A percentile compares a stretch with the other conserved stretches of the same genome.
phyloP scores from a whole-genome alignment of 2,888 invertebrate species.

The Adelognathus sp. region DNA sequence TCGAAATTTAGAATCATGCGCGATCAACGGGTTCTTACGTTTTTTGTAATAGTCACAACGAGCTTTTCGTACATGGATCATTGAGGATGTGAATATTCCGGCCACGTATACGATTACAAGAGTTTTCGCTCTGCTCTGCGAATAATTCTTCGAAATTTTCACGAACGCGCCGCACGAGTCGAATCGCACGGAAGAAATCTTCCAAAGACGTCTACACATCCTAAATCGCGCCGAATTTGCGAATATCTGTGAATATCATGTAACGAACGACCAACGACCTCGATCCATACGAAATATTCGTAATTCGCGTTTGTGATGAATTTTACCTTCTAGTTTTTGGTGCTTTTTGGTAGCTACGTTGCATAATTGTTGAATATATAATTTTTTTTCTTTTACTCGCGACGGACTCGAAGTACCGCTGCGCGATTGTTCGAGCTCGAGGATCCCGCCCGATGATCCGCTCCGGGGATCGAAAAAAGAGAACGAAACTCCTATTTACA shows the following conservation, averaged over 20 bases:
- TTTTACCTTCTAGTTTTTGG: conserved; percentile 57
- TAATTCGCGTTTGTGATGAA: conserved; percentile 53
- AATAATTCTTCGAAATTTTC: conserved; percentile 4
- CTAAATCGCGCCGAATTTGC: not conserved
- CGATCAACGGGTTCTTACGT: not conserved
- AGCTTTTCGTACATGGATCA: conserved; percentile 12
- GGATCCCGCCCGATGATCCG: conserved; percentile 39
- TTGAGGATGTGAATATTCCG: conserved; percentile 50
- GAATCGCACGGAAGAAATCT: conserved; percentile 1
- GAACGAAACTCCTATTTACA: conserved; percentile 52
- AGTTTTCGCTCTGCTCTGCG: conserved; percentile 22
- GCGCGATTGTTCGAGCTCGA: conserved; percentile 56
- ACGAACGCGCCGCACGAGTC: not conserved
- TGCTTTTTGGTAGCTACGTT: conserved; percentile 67
- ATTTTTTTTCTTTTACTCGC: conserved; percentile 45
- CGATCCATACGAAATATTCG: conserved; percentile 32
- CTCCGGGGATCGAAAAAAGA: conserved; percentile 39
- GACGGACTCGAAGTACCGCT: conserved; percentile 14
- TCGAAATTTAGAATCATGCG: conserved; percentile 19
- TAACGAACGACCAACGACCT: conserved; percentile 14
- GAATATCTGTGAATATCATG: not conserved
- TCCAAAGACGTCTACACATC: not conserved
- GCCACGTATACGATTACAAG: conserved; percentile 44
- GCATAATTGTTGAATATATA: conserved; percentile 47
- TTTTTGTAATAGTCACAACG: not conserved